Evolutionary conservation across 1,140 invertebrate genomes (phyloP).

Genomic region (Colletes gigas): DNA sequence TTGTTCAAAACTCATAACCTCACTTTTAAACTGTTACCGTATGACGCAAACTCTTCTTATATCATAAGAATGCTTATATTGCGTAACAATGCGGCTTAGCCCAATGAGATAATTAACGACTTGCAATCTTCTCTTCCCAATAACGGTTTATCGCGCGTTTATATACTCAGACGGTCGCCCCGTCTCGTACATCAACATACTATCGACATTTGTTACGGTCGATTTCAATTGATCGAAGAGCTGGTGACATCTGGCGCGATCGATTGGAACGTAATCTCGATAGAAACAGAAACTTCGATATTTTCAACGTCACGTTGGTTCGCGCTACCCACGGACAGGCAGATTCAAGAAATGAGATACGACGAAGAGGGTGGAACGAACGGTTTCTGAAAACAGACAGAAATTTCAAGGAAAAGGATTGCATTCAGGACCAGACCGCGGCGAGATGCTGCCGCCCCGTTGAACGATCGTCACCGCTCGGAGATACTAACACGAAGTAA

Average conservation of each 20-base stretch:
- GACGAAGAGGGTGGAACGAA: constrained; percentile 64
- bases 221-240: constrained; percentile 6
- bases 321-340: constrained; percentile 52
- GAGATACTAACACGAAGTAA: constrained; percentile 35
- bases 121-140: neutral
- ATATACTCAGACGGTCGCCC: constrained; percentile 9
- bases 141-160: neutral
- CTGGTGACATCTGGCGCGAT: constrained; percentile 40
- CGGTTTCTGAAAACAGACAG: constrained; percentile 55
- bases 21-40: neutral
- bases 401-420: constrained; percentile 43
- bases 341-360: constrained; percentile 69
- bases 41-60: neutral
- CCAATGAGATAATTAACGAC: neutral
- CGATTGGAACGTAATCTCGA: constrained; percentile 44
- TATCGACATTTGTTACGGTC: neutral
- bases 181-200: neutral
- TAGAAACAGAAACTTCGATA: constrained; percentile 43
- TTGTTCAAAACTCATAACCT: constrained; percentile 11
- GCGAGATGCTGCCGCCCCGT: constrained; percentile 38
- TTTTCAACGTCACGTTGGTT: constrained; percentile 59
- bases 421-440: constrained; percentile 42
- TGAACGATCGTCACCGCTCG: constrained; percentile 17
- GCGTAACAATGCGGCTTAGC: neutral
- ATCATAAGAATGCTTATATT: constrained; percentile 50